Percentiles rank a stretch among this genome's conserved stretches.
phyloP scores from a whole-genome alignment of 2,888 invertebrate species.

The Imbricaverruca yamaguchii region DNA sequence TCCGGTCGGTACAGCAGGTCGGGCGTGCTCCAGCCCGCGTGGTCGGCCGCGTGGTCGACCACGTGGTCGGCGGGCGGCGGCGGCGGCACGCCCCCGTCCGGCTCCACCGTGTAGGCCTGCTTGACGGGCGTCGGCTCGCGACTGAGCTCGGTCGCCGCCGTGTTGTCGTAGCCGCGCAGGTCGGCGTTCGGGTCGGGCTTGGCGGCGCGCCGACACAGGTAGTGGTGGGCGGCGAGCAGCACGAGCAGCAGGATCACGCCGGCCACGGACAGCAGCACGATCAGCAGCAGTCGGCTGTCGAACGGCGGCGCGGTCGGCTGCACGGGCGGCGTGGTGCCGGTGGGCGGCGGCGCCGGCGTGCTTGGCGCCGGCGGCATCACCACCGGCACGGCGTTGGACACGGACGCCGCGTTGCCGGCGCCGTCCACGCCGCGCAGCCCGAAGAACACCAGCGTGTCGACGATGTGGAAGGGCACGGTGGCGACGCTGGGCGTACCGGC shows the following conservation, averaged over 20 bases:
- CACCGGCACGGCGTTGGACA: constrained; percentile 50
- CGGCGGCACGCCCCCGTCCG: not conserved
- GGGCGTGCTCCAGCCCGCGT: not conserved
- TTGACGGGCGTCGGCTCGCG: constrained; percentile 4
- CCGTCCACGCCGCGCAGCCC: constrained; percentile 48
- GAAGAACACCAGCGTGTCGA: constrained; percentile 49
- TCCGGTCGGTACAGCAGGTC: not conserved
- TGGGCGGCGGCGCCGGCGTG: not conserved
- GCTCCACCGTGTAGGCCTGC: not conserved
- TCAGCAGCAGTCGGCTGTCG: constrained; percentile 28
- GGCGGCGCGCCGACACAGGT: constrained; percentile 26
- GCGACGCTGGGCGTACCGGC: constrained; percentile 34
- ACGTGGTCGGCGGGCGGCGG: not conserved
- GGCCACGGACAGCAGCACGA: constrained; percentile 28
- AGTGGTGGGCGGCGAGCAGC: constrained; percentile 28
- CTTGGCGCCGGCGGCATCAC: constrained; percentile 39
- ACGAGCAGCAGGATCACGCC: constrained; percentile 29
- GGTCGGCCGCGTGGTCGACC: not conserved
- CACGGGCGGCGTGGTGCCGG: not conserved
- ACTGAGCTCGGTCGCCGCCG: not conserved
- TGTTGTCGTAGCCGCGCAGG: not conserved
- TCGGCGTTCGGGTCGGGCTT: constrained; percentile 21
- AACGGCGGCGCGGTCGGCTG: not conserved
- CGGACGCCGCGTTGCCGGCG: constrained; percentile 41
- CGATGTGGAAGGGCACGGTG: constrained; percentile 46